Percentiles rank a stretch among this genome's conserved stretches.
Conservation (phyloP, 2,888 invertebrate genomes). For the Pemphredon lugubris region DNA sequence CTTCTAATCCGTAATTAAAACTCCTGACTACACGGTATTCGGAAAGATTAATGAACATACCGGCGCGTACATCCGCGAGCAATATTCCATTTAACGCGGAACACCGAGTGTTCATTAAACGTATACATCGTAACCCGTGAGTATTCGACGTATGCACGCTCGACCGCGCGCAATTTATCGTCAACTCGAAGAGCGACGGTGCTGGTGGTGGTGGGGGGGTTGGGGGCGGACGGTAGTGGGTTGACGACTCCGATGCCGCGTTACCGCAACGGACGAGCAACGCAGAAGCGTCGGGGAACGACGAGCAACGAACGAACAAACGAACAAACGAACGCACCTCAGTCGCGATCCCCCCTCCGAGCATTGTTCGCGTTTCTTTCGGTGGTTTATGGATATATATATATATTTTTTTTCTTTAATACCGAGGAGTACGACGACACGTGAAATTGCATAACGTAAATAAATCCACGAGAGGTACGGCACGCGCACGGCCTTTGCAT, state of each 20-base stretch:
- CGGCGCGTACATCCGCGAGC: neutral
- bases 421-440: neutral
- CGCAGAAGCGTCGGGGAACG: neutral
- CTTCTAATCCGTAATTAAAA: no score
- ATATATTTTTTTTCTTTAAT: constrained; percentile 9
- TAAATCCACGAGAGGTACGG: constrained; percentile 24
- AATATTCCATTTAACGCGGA: neutral
- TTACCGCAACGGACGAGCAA: neutral
- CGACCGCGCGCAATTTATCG: constrained; percentile 25
- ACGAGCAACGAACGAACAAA: no score
- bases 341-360: no score
- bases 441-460: constrained; percentile 30
- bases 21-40: neutral
- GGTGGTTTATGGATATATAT: constrained; percentile 12
- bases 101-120: constrained; percentile 15
- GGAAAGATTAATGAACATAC: neutral
- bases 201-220: no score
- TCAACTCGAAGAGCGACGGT: neutral
- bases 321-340: no score
- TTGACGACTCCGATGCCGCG: constrained; percentile 12
- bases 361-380: constrained; percentile 5
- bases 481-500: constrained; percentile 30
- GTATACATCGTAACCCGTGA: constrained; percentile 1
- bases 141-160: constrained; percentile 14
- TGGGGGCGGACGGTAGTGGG: no score